These are phyloP conservation scores for Protonemura montana DNA, from an alignment of 2,888 invertebrate genomes.

Conservation along the genomic window DNA sequence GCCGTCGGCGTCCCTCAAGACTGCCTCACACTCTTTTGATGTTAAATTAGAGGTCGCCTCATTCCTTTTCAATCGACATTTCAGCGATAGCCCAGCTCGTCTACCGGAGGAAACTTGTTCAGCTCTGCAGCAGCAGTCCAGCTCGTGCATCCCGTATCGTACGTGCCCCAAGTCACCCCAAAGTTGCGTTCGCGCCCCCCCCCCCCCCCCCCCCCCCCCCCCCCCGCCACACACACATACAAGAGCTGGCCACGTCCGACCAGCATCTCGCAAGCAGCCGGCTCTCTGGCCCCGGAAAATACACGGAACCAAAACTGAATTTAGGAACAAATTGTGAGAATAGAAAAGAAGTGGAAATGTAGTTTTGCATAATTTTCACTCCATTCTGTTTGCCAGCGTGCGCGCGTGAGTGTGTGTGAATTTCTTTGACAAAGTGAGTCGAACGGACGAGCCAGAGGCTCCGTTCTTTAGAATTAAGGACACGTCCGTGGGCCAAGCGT, in stretches of 20 bases:
- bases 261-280: background rate
- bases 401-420: background rate
- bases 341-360: constrained; percentile 29
- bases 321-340: constrained; percentile 24
- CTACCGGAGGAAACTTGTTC: background rate
- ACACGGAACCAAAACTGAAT: constrained; percentile 28
- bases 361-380: constrained; percentile 37
- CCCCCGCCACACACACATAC: background rate
- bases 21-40: background rate
- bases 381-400: constrained; percentile 14
- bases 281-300: constrained; percentile 22
- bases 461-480: constrained; percentile 26
- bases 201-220: background rate
- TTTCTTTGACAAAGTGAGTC: background rate
- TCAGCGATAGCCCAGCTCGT: background rate
- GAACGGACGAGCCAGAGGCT: background rate
- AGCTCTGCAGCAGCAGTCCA: background rate
- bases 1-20: background rate
- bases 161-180: background rate
- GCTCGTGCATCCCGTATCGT: background rate
- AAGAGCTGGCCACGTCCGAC: background rate
- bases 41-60: background rate
- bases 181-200: background rate
- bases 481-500: background rate
- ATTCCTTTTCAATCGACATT: background rate